phyloP scores from a whole-genome alignment of 2,888 invertebrate species.

The Metallyticus violacea region DNA sequence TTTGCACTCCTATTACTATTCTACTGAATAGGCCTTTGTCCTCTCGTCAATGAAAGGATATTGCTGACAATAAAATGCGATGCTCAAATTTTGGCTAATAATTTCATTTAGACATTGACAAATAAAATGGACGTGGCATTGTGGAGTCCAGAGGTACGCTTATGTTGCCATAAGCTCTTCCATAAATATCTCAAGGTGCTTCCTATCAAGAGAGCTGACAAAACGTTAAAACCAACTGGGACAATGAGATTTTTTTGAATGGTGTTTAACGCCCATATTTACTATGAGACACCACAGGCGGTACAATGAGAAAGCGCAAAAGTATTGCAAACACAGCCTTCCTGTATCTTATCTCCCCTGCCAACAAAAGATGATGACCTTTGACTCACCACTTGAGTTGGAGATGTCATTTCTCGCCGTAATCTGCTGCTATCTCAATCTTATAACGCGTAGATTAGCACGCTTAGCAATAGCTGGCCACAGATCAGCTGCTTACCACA shows the following conservation, averaged over 20 bases:
- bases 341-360: background rate
- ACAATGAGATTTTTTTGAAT: no score
- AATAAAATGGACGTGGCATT: background rate
- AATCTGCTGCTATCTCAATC: background rate
- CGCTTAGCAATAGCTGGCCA: background rate
- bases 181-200: background rate
- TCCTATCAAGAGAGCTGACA: background rate
- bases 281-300: no score
- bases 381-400: conserved; percentile 39
- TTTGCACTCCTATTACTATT: no score
- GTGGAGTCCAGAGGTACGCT: no score
- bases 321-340: background rate
- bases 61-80: background rate
- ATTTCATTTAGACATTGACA: background rate
- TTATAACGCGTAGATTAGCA: background rate
- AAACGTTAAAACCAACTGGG: background rate
- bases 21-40: no score
- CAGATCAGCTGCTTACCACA: conserved; percentile 9
- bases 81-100: background rate
- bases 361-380: background rate
- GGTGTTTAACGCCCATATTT: no score
- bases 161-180: background rate
- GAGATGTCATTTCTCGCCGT: conserved; percentile 37
- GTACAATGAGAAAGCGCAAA: background rate
- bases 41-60: no score